phyloP scores from a whole-genome alignment of 2,113 vertebrate genomes.

The Scomber japonicus region DNA sequence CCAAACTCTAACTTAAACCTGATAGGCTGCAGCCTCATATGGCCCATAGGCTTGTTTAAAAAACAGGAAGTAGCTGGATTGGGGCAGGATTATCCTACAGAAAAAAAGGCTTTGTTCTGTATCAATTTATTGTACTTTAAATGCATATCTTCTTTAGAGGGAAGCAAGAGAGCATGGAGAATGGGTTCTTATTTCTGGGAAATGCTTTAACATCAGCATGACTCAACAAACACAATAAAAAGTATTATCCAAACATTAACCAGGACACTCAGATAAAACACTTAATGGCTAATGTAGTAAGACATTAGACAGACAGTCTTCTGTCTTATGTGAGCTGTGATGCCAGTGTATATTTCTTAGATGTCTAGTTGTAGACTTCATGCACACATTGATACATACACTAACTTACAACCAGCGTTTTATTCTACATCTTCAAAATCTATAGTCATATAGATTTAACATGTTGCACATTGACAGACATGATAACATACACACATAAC shows the following conservation, averaged over 20 bases:
- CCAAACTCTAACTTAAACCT: conserved; percentile 41
- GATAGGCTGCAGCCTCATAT: conserved; percentile 23
- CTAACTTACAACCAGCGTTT: neutral
- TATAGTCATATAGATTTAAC: neutral
- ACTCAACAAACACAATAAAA: conserved; percentile 32
- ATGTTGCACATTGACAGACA: neutral
- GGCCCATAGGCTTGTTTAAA: conserved; percentile 20
- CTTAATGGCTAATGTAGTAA: conserved; percentile 3
- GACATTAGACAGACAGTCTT: neutral
- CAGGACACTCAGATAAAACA: conserved; percentile 1
- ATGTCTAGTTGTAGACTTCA: no score
- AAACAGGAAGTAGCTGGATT: conserved; percentile 14
- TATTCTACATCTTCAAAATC: neutral
- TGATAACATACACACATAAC: neutral
- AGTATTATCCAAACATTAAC: conserved; percentile 25
- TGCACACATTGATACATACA: no score
- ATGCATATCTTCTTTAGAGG: conserved; percentile 11
- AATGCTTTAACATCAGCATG: conserved; percentile 34
- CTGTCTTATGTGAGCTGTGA: neutral
- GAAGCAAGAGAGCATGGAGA: conserved; percentile 20
- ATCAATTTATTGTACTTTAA: conserved; percentile 33
- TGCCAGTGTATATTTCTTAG: neutral
- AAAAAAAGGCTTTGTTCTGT: conserved; percentile 10
- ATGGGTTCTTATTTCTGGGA: conserved; percentile 32
- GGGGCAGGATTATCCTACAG: neutral